These are phyloP conservation scores for Tenualosa ilisha DNA, from an alignment of 2,797 vertebrate species.

Conservation along the genomic window DNA sequence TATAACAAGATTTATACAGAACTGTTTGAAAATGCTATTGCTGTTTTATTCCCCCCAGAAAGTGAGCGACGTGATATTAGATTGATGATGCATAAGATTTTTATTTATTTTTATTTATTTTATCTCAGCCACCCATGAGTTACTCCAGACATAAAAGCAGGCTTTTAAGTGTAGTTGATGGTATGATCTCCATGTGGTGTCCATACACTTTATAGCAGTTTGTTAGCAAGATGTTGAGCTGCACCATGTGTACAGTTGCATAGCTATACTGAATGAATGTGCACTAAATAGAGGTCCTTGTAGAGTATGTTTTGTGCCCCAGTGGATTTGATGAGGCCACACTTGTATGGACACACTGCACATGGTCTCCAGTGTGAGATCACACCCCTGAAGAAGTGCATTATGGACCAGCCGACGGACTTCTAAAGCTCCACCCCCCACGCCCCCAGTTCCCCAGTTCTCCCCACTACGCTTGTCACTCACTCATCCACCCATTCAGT, in stretches of 20 bases:
- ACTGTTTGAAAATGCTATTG: too few relatives aligned
- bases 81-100: too few relatives aligned
- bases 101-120: too few relatives aligned
- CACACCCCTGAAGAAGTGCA: neutral
- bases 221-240: too few relatives aligned
- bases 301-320: neutral
- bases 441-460: neutral
- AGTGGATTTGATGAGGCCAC: neutral
- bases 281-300: neutral
- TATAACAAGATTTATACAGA: too few relatives aligned
- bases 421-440: neutral
- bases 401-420: neutral
- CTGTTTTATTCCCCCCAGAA: too few relatives aligned
- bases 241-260: neutral
- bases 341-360: constrained; percentile 9
- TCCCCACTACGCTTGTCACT: constrained; percentile 30
- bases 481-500: neutral
- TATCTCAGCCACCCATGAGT: too few relatives aligned
- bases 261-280: neutral
- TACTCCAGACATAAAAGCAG: too few relatives aligned
- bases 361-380: neutral
- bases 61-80: too few relatives aligned
- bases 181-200: too few relatives aligned
- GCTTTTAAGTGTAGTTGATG: too few relatives aligned
- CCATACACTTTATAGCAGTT: too few relatives aligned